Evolutionary conservation across 2,797 vertebrate genomes (phyloP), one percentile per base, ranked within the genome.

Genomic region (Rachycentron canadum): DNA sequence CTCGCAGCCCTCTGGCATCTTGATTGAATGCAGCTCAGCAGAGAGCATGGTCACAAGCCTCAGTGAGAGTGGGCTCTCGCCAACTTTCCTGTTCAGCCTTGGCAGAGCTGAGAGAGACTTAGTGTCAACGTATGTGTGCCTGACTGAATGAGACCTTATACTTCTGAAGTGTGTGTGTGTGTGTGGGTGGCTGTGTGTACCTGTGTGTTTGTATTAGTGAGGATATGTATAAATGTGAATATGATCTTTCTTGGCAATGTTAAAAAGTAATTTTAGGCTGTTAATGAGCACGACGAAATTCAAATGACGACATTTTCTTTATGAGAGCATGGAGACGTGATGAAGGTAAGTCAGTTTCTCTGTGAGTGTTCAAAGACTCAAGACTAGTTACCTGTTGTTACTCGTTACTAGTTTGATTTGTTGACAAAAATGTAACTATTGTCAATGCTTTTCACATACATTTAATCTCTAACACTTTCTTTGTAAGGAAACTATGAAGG

Each of bases 81-180:
- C 75, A 76, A 66, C 13, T 78, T 72, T 83, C 62, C 63, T 74
- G 69, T 77, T 43, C 78, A 86, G 86, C 89, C 86, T 90, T 88
- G 86, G 83, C 76, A 73, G 21, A 79, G 74, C 55, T 59, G 69
- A 78, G 66, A 60, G 53, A 64, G 21, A 56, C 55, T 49, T 30
- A 43, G 55, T 59, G 66, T 76, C 47, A 21, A 64, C 0, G 4
- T 62, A 28, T 76, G 50, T 64, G 83, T 52, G 58, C 34, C 36
- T 67, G 62, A 49, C 60, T 81, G 50, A 75, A 74, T 67, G 30
- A 81, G 65, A 64, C 55, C 4, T 70, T 65, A 61, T 64, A 45
- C 40, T 77, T 34, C 36, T 66, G 34, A 26, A 8, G 43, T 62
- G 50, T 52, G 57, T 57, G 4, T 64, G 61, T 75, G 49, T 60